phyloP scores from a whole-genome alignment of 35 echinoderm and acorn worm genomes.

The Ophioderma brevispina region DNA sequence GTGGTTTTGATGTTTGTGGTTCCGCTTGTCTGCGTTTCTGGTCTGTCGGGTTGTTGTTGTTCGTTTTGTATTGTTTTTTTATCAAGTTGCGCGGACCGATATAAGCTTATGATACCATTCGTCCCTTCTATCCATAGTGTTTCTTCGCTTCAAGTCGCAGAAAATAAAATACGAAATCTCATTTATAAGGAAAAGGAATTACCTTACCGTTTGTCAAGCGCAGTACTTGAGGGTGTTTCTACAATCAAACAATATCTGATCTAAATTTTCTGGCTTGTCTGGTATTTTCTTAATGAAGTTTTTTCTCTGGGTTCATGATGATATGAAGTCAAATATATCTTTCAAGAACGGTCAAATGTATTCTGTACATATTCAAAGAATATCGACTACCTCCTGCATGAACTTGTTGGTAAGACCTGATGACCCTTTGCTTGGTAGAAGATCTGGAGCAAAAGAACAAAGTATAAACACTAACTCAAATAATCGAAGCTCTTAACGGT shows the following conservation, averaged over 20 bases:
- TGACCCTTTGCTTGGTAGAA: slow-evolving; percentile 84
- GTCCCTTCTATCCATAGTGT: no score
- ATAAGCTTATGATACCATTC: no score
- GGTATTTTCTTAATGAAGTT: slow-evolving; percentile 92
- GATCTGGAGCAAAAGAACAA: slow-evolving; percentile 45
- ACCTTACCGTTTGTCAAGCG: slow-evolving; percentile 77
- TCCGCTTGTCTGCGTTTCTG: no score
- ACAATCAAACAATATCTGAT: slow-evolving; percentile 88
- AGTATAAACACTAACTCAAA: background rate
- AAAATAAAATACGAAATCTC: no score
- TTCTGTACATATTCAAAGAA: slow-evolving; percentile 86
- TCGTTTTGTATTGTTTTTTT: no score
- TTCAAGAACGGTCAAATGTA: slow-evolving; percentile 58
- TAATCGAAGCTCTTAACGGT: no score
- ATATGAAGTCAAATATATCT: slow-evolving; percentile 90
- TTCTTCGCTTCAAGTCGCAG: no score
- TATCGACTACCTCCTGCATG: slow-evolving; percentile 77
- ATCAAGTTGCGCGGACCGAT: no score
- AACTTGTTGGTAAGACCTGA: slow-evolving; percentile 80
- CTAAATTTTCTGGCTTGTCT: slow-evolving; percentile 91
- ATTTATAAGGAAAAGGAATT: background rate
- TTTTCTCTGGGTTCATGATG: slow-evolving; percentile 86
- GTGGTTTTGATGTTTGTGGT: no score
- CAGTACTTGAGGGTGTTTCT: slow-evolving; percentile 91
- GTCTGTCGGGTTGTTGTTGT: no score